Percentiles rank a stretch among this genome's conserved stretches.
phyloP scores from a whole-genome alignment of 2,888 invertebrate genomes.

The Sinotaia quadrata region DNA sequence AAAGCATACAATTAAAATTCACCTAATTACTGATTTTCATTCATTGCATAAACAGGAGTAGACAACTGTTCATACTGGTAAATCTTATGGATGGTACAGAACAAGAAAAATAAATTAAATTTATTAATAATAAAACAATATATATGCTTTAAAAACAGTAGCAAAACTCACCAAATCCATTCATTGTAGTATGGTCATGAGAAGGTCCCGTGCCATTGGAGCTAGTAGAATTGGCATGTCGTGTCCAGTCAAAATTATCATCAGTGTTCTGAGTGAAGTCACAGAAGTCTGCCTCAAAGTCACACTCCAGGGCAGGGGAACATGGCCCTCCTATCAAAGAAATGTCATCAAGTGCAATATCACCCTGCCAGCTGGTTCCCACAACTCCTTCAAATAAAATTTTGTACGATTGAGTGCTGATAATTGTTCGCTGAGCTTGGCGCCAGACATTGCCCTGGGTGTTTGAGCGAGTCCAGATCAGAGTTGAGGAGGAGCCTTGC shows the following conservation, averaged over 20 bases:
- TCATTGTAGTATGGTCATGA: constrained; percentile 58
- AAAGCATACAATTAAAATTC: too few relatives aligned
- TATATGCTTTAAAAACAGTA: too few relatives aligned
- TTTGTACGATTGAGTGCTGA: constrained; percentile 47
- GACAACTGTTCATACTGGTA: too few relatives aligned
- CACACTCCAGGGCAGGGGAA: constrained; percentile 54
- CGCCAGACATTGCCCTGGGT: constrained; percentile 62
- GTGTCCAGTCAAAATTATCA: constrained; percentile 60
- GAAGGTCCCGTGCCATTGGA: constrained; percentile 51
- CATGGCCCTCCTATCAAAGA: constrained; percentile 47
- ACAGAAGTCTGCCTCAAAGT: constrained; percentile 63
- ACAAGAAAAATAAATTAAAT: too few relatives aligned
- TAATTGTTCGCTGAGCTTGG: constrained; percentile 44
- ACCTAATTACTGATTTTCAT: too few relatives aligned
- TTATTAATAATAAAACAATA: too few relatives aligned
- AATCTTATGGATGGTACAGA: too few relatives aligned
- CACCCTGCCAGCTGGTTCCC: constrained; percentile 60
- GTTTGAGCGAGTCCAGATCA: constrained; percentile 58
- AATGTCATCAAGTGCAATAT: constrained; percentile 67
- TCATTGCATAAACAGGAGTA: too few relatives aligned
- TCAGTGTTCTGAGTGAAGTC: constrained; percentile 53
- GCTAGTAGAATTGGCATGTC: constrained; percentile 48
- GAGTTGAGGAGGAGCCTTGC: constrained; percentile 41
- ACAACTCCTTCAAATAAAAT: constrained; percentile 67
- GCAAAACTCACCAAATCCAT: constrained; percentile 34